Percentiles rank a stretch among this genome's conserved stretches.
Evolutionary conservation across 2,888 invertebrate genomes (phyloP).

Genomic region (Smittia sp.): DNA sequence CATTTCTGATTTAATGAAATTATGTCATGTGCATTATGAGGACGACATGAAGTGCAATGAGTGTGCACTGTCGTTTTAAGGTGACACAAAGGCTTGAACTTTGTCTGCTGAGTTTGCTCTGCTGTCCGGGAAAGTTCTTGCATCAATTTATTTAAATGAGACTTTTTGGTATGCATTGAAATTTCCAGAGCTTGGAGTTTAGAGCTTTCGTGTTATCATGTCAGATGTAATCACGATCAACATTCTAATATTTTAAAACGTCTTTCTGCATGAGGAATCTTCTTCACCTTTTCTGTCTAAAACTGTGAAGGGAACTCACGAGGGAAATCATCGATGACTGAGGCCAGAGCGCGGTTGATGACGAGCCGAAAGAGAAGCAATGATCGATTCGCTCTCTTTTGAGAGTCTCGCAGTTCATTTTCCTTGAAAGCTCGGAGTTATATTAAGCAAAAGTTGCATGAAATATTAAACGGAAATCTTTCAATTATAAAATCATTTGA

Average conservation of each 20-base stretch:
- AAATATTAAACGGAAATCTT: no score
- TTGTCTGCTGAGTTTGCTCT: neutral
- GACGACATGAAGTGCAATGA: conserved; percentile 13
- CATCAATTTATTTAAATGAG: conserved; percentile 16
- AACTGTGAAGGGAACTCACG: neutral
- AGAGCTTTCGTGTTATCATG: neutral
- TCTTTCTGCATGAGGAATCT: no score
- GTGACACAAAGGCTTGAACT: conserved; percentile 3
- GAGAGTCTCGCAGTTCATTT: no score
- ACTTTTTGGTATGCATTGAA: conserved; percentile 9
- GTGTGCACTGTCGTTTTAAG: conserved; percentile 4
- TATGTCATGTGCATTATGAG: conserved; percentile 11
- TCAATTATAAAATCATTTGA: neutral
- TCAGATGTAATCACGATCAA: conserved; percentile 7
- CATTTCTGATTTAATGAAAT: conserved; percentile 20
- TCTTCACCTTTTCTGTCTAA: no score
- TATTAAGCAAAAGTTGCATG: no score
- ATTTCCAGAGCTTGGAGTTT: neutral
- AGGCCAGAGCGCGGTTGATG: neutral
- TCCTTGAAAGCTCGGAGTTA: no score
- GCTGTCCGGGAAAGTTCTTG: neutral
- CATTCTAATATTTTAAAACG: neutral
- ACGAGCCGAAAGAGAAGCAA: neutral
- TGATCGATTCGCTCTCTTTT: neutral
- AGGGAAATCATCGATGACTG: neutral